Base-by-base conservation (phyloP, 1,140 invertebrate species). In the Drosophila nasuta region DNA sequence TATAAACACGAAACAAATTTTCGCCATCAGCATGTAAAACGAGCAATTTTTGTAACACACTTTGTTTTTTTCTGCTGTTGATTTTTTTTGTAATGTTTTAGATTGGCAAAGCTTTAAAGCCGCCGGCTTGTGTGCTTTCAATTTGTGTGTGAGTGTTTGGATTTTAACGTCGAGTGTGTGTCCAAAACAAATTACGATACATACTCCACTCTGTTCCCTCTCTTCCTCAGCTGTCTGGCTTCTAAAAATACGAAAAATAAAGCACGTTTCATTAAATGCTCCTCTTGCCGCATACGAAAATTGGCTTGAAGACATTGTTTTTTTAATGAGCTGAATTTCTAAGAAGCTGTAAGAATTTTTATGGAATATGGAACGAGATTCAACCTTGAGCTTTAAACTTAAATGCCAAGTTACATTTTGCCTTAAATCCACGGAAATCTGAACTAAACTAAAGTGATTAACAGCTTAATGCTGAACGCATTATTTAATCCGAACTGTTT, bases 121-220 rank as follows among this genome's bases (percentile, higher is more conserved):
- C 62, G n/a, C 8, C 43, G 68, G 77, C 76, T 77, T 85, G 81
- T 83, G 73, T 80, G 81, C 77, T 83, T 83, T 85, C 64, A 70
- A 85, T 83, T 85, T 83, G 57, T 49, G 33, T 51, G 33, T 71
- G 59, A 4, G 35, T 72, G 20, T 43, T 45, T 20, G 45, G 38
- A 35, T 67, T 64, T 33, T 49, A 0, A 13, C 51, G 51, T 54
- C 30, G 48, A 43, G 49, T 46, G 41, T 45, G 54, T 68, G 65
- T 74, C 38, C 56, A 62, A 74, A 62, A 74, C 57, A 74, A 74
- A 74, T 74, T 68, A 68, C 57, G 69, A 69, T 57, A 63, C 54
- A 73, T 41, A 15, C 38, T 33, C 43, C 38, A 4, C 3, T 30
- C 30, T 28, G n/a, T 35, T 25, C 35, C 41, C 35, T 10, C 35